A percentile compares a stretch with the other conserved stretches of the same genome.
Evolutionary conservation across 2,888 invertebrate species (phyloP).

Genomic region (Tachina fera): DNA sequence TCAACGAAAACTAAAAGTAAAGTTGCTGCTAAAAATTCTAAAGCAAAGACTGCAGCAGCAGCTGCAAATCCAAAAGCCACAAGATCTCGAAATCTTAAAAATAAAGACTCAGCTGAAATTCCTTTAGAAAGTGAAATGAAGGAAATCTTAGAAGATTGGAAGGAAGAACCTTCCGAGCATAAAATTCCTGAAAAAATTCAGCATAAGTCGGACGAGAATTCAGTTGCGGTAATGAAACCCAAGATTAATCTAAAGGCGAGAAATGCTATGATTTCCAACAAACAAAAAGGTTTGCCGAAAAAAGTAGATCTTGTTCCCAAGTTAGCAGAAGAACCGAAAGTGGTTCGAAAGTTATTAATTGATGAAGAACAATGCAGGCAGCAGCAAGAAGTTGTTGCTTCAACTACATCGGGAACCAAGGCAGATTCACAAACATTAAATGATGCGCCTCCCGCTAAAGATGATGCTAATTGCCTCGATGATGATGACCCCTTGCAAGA

Average conservation of each 20-base stretch:
- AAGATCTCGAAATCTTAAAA: conserved; percentile 29
- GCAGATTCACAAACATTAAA: neutral
- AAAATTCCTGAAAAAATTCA: conserved; percentile 14
- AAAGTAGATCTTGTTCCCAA: conserved; percentile 16
- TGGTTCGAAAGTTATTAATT: neutral
- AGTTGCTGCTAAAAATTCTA: conserved; percentile 39
- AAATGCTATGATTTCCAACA: conserved; percentile 55
- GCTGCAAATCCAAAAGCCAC: conserved; percentile 39
- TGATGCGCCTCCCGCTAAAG: neutral
- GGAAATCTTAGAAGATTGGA: conserved; percentile 26
- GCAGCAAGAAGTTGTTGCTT: neutral
- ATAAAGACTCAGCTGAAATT: neutral
- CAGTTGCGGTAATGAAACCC: conserved; percentile 35
- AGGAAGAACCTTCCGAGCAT: conserved; percentile 18
- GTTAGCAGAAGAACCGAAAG: neutral
- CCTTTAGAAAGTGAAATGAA: conserved; percentile 35
- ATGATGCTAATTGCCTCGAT: conserved; percentile 55
- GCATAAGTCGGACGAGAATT: neutral
- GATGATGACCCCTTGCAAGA: conserved; percentile 71
- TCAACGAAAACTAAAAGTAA: conserved; percentile 30
- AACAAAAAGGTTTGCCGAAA: conserved; percentile 34
- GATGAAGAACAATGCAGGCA: conserved; percentile 2
- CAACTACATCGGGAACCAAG: neutral
- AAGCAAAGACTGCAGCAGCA: neutral
- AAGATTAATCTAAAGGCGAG: conserved; percentile 57